phyloP scores from a whole-genome alignment of 2,888 invertebrate species.

The Heliconius hortense region DNA sequence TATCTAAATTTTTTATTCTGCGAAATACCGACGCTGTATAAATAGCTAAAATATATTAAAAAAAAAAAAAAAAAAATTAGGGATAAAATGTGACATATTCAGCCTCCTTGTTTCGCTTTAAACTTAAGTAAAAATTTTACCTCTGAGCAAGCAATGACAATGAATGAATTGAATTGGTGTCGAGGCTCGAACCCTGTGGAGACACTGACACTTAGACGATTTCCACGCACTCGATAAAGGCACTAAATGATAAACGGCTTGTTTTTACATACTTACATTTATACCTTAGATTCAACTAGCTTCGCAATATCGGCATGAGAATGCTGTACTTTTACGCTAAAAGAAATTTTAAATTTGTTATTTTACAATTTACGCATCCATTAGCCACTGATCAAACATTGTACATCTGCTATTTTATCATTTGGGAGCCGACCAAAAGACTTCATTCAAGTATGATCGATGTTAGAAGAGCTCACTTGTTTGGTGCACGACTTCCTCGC shows the following conservation, averaged over 20 bases:
- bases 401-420: slow-evolving; percentile 76
- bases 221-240: slow-evolving; percentile 70
- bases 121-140: slow-evolving; percentile 27
- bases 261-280: slow-evolving; percentile 50
- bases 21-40: slow-evolving; percentile 23
- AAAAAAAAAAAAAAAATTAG: background rate
- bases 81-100: slow-evolving; percentile 1
- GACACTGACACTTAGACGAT: slow-evolving; percentile 64
- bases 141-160: slow-evolving; percentile 30
- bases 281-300: slow-evolving; percentile 53
- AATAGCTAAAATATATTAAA: background rate
- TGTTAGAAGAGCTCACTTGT: slow-evolving; percentile 64
- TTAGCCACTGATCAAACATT: slow-evolving; percentile 57
- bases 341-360: slow-evolving; percentile 45
- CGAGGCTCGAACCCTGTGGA: slow-evolving; percentile 51
- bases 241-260: slow-evolving; percentile 81
- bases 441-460: slow-evolving; percentile 64
- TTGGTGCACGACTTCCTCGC: slow-evolving; percentile 50
- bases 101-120: slow-evolving; percentile 30
- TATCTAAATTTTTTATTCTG: slow-evolving; percentile 26
- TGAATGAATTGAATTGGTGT: slow-evolving; percentile 40
- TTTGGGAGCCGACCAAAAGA: slow-evolving; percentile 73
- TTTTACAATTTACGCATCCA: slow-evolving; percentile 51
- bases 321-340: slow-evolving; percentile 57
- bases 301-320: slow-evolving; percentile 68